Conservation (phyloP, 2,888 invertebrate species). For the Tenthredo scrophulariae region DNA sequence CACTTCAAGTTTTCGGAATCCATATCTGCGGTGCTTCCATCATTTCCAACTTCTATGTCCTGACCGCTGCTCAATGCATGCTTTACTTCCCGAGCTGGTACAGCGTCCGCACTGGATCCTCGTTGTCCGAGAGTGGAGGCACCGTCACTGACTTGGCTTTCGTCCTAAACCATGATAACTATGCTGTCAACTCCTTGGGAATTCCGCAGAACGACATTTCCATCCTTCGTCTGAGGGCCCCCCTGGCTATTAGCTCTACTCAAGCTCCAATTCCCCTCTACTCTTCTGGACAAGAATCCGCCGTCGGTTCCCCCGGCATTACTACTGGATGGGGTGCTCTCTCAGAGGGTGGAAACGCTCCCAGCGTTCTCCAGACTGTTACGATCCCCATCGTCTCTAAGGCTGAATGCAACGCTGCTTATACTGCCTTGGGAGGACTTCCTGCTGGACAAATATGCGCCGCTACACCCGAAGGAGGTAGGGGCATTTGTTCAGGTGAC, state of each 20-base stretch:
- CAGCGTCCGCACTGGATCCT: constrained; percentile 80
- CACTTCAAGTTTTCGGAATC: constrained; percentile 76
- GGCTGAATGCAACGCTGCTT: constrained; percentile 78
- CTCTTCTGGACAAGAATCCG: constrained; percentile 63
- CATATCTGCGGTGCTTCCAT: constrained; percentile 82
- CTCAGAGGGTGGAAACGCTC: constrained; percentile 69
- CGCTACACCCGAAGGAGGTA: constrained; percentile 80
- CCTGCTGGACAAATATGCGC: constrained; percentile 81
- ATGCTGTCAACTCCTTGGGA: neutral
- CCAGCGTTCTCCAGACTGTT: constrained; percentile 78
- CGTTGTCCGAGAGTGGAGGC: constrained; percentile 79
- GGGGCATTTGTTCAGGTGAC: constrained; percentile 70
- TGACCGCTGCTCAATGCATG: constrained; percentile 82
- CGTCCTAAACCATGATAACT: neutral
- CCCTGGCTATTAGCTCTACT: constrained; percentile 78
- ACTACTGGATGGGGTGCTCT: constrained; percentile 65
- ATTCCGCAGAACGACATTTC: constrained; percentile 79
- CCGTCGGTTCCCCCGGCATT: constrained; percentile 49
- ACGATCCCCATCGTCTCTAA: constrained; percentile 80
- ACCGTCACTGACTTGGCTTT: constrained; percentile 58
- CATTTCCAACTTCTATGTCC: constrained; percentile 78
- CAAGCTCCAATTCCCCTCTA: constrained; percentile 78
- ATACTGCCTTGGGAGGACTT: constrained; percentile 66
- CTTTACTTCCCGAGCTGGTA: constrained; percentile 63
- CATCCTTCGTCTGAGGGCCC: constrained; percentile 79